Evolutionary conservation across 2,888 invertebrate genomes (phyloP).

Genomic region (Hypomecis atomaria): DNA sequence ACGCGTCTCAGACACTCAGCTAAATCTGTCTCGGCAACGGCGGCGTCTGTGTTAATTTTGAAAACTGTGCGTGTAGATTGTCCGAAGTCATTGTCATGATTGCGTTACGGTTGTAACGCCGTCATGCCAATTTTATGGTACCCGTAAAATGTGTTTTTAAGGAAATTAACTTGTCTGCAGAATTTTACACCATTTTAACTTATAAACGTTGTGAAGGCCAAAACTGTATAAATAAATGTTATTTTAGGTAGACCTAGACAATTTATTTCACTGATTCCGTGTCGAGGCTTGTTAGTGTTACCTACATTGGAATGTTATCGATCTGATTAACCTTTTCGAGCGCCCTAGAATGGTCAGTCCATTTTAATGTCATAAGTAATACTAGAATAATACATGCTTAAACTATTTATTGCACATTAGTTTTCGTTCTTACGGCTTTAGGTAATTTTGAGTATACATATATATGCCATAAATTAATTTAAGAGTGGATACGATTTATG

Average conservation of each 20-base stretch:
- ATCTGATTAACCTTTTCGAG: constrained; percentile 38
- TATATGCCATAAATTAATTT: too few species aligned
- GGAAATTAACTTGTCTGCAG: constrained; percentile 29
- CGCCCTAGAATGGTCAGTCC: constrained; percentile 31
- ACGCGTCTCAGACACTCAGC: constrained; percentile 78
- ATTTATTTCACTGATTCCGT: constrained; percentile 18
- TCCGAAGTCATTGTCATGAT: constrained; percentile 55
- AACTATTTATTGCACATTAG: constrained; percentile 3
- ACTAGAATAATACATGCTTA: background rate
- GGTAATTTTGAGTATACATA: background rate
- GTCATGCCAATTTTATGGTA: constrained; percentile 48
- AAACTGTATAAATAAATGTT: background rate
- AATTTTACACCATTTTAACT: constrained; percentile 21
- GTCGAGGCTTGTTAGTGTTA: constrained; percentile 19
- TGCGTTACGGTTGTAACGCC: constrained; percentile 52
- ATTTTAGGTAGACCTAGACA: constrained; percentile 15
- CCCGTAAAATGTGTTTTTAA: constrained; percentile 42
- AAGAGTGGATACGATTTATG: too few species aligned
- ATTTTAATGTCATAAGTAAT: constrained; percentile 30
- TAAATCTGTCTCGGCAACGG: constrained; percentile 77
- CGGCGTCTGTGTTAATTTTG: constrained; percentile 60
- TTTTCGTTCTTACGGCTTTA: background rate
- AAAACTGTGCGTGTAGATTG: constrained; percentile 56
- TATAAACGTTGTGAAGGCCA: constrained; percentile 10
- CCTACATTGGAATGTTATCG: constrained; percentile 35